A percentile compares a stretch with the other conserved stretches of the same genome.
Conservation (phyloP, 2,797 vertebrate genomes). For the Hyperoplus immaculatus region DNA sequence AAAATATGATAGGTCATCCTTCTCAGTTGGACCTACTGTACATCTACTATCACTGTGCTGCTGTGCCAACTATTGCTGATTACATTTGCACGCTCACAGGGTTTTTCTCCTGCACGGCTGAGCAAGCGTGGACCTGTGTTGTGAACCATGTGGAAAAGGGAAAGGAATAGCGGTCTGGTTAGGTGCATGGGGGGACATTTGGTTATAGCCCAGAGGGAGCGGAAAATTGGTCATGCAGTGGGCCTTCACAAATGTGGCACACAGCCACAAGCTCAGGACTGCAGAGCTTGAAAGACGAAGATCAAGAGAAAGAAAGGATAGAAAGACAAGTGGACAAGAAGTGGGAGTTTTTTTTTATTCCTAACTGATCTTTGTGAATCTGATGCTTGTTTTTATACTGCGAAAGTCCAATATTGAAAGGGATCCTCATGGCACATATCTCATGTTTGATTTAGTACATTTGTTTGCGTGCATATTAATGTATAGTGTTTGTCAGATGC, state of each 20-base stretch:
- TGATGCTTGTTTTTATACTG: conserved; percentile 32
- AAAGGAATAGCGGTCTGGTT: conserved; percentile 17
- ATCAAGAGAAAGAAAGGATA: conserved; percentile 9
- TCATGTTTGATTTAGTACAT: conserved; percentile 54
- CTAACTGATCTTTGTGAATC: conserved; percentile 20
- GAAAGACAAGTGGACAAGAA: conserved; percentile 6
- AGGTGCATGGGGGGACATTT: conserved; percentile 19
- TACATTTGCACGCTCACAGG: conserved; percentile 34
- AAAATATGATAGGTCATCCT: background rate
- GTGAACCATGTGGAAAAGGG: conserved; percentile 51
- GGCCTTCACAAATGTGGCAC: conserved; percentile 61
- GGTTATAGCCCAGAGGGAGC: conserved; percentile 27
- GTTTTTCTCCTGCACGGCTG: conserved; percentile 30
- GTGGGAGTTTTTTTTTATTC: conserved; percentile 29
- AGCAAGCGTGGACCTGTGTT: conserved; percentile 42
- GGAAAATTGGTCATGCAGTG: conserved; percentile 37
- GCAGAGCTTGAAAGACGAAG: background rate
- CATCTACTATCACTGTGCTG: conserved; percentile 10
- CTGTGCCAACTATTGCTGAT: conserved; percentile 1
- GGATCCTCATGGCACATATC: conserved; percentile 27
- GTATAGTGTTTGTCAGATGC: conserved; percentile 47
- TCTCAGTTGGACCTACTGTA: background rate
- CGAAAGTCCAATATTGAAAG: conserved; percentile 24
- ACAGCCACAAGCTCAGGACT: conserved; percentile 30
- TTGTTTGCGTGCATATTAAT: conserved; percentile 57